Conservation (phyloP, 1,140 invertebrate genomes). For the Caenorhabditis tropicalis region DNA sequence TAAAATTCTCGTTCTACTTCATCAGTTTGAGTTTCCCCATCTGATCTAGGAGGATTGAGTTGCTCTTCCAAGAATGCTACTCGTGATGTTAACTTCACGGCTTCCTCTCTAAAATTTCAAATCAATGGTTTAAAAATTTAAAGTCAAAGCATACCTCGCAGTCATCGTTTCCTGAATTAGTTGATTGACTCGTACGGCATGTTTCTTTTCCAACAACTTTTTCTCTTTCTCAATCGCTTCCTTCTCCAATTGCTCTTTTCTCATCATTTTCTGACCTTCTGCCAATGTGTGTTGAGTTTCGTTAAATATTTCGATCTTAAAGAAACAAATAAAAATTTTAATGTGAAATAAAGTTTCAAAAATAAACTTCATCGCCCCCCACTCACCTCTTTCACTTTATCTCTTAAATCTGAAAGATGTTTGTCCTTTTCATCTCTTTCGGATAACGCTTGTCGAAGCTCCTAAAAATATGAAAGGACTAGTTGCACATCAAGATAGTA, state of each 20-base stretch:
- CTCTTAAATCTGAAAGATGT: slow-evolving; percentile 67
- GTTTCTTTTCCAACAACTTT: slow-evolving; percentile 61
- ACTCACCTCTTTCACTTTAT: slow-evolving; percentile 67
- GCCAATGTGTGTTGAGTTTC: slow-evolving; percentile 58
- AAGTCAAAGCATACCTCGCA: slow-evolving; percentile 55
- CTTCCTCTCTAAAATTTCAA: slow-evolving; percentile 46
- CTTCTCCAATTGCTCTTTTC: slow-evolving; percentile 57
- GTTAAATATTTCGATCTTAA: slow-evolving; percentile 56
- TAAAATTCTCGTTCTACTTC: slow-evolving; percentile 36
- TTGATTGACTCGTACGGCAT: slow-evolving; percentile 67
- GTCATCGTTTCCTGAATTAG: slow-evolving; percentile 66
- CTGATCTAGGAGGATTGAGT: slow-evolving; percentile 39
- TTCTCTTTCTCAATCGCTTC: slow-evolving; percentile 61
- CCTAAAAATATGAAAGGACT: slow-evolving; percentile 51
- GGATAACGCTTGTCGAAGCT: slow-evolving; percentile 45
- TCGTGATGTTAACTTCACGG: slow-evolving; percentile 13
- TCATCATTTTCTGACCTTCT: slow-evolving; percentile 61
- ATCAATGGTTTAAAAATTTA: background rate
- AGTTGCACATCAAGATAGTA: slow-evolving; percentile 35
- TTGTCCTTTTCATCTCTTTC: slow-evolving; percentile 62
- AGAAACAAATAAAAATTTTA: background rate
- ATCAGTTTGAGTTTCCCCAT: slow-evolving; percentile 53
- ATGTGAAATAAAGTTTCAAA: background rate
- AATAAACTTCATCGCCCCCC: background rate
- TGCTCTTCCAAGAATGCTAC: slow-evolving; percentile 44